A percentile compares a stretch with the other conserved stretches of the same genome.
These are phyloP conservation scores for Xenus cinereus DNA, from an alignment of 2,113 vertebrate species.

Conservation along the genomic window DNA sequence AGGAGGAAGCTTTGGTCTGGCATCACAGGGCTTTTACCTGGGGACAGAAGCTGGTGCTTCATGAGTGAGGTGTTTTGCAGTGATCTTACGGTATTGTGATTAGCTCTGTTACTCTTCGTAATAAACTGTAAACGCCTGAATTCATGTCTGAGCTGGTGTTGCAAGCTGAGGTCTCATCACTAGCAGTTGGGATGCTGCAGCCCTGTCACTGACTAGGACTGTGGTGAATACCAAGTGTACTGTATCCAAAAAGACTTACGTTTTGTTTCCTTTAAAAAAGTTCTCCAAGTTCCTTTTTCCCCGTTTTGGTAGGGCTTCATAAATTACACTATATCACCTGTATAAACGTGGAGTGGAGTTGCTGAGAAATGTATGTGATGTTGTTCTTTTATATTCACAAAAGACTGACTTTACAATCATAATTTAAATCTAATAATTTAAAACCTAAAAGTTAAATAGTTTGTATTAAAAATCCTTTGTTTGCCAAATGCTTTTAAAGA, in stretches of 20 bases:
- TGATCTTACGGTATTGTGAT: neutral
- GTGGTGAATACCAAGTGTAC: neutral
- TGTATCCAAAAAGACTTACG: neutral
- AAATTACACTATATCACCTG: neutral
- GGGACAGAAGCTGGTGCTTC: neutral
- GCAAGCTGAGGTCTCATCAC: neutral
- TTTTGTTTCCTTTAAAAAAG: neutral
- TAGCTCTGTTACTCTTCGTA: neutral
- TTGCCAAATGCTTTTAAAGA: neutral
- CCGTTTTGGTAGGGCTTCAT: neutral
- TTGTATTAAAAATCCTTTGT: neutral
- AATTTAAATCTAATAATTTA: neutral
- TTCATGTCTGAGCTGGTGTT: neutral
- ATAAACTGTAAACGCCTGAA: neutral
- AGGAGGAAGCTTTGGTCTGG: neutral
- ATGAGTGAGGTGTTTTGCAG: neutral
- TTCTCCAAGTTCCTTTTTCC: neutral
- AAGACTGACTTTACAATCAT: neutral
- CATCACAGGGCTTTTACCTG: neutral
- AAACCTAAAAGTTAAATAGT: neutral
- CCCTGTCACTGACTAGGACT: neutral
- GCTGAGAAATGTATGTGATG: neutral
- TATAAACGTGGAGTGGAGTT: neutral
- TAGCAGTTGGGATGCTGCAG: neutral
- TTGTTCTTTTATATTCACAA: neutral